Percentiles rank a stretch among this genome's conserved stretches.
These are phyloP conservation scores for Ceratotherium simum DNA, from an alignment of 2,113 vertebrate species.

Conservation along the genomic window DNA sequence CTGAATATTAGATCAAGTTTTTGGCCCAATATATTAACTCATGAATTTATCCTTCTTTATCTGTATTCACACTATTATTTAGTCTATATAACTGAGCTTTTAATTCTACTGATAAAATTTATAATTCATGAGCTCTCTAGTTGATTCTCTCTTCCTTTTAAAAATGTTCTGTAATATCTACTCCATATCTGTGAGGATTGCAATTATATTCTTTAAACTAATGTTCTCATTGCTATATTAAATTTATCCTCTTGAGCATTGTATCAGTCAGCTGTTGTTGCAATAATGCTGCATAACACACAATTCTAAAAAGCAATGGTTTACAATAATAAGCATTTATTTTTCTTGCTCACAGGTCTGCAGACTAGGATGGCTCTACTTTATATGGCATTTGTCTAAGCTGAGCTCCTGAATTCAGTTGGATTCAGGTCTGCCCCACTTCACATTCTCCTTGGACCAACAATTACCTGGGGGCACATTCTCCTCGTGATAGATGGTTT, in stretches of 20 bases:
- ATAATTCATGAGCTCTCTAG: neutral
- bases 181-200: neutral
- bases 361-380: neutral
- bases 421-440: neutral
- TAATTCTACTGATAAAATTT: neutral
- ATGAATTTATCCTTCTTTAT: neutral
- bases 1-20: neutral
- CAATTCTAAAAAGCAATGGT: neutral
- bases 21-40: neutral
- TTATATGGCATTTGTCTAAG: neutral
- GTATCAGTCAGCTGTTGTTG: neutral
- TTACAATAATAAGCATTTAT: neutral
- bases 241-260: neutral
- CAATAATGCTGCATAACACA: neutral
- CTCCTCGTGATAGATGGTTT: neutral
- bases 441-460: neutral
- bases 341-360: neutral
- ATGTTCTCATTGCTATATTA: neutral
- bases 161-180: neutral
- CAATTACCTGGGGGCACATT: neutral
- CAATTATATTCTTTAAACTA: neutral
- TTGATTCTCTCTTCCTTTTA: neutral
- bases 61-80: neutral
- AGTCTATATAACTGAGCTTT: neutral
- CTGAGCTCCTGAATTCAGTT: neutral